A percentile compares a stretch with the other conserved stretches of the same genome.
These are phyloP conservation scores for Dryobates pubescens DNA, from an alignment of 2,797 vertebrate genomes.

Conservation along the genomic window DNA sequence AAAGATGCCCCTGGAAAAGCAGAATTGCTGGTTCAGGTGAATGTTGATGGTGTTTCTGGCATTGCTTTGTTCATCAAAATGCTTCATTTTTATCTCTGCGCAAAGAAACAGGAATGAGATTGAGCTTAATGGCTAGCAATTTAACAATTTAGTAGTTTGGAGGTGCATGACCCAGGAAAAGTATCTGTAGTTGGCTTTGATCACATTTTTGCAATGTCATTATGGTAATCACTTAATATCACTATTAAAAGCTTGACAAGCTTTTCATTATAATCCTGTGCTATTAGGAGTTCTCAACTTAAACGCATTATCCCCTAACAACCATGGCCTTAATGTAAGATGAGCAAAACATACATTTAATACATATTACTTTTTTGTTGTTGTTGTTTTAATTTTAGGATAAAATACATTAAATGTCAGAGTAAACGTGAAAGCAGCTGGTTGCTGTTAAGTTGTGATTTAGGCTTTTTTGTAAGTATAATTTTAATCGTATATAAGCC, in stretches of 20 bases:
- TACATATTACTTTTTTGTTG: neutral
- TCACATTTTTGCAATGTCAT: neutral
- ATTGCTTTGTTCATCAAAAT: neutral
- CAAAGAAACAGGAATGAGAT: neutral
- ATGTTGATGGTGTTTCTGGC: neutral
- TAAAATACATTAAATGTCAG: neutral
- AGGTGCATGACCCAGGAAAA: constrained; percentile 14
- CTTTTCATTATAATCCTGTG: neutral
- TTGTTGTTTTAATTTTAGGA: neutral
- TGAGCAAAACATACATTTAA: neutral
- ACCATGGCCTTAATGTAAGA: neutral
- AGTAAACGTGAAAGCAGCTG: neutral
- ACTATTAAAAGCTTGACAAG: neutral
- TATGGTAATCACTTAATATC: neutral
- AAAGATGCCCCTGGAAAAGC: neutral
- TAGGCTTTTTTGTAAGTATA: neutral
- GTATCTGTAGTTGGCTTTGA: neutral
- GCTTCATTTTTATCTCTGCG: neutral
- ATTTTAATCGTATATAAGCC: neutral
- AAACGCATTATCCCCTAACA: neutral
- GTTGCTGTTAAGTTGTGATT: neutral
- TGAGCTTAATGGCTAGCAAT: constrained; percentile 5
- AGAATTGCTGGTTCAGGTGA: neutral
- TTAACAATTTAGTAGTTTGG: constrained; percentile 25
- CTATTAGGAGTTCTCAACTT: neutral